Evolutionary conservation across 2,797 vertebrate genomes (phyloP).

Genomic region (Acanthurus leucopareius): DNA sequence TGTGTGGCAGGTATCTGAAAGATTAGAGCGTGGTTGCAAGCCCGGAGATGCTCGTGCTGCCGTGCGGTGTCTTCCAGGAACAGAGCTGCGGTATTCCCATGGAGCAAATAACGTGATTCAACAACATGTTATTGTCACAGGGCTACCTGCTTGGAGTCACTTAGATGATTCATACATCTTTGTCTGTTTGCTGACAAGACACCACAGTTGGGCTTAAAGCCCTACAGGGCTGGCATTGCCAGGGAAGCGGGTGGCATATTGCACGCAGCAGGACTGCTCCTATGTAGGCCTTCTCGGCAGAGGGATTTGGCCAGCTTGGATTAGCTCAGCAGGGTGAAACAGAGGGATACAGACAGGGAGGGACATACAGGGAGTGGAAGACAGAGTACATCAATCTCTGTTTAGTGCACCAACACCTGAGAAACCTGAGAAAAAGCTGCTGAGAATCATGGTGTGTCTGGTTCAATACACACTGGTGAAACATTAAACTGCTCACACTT

Average conservation of each 20-base stretch:
- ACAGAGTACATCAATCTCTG: constrained; percentile 64
- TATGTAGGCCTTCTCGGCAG: constrained; percentile 61
- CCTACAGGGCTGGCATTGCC: constrained; percentile 71
- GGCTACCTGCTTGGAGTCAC: constrained; percentile 68
- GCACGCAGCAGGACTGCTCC: constrained; percentile 79
- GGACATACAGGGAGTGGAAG: constrained; percentile 50
- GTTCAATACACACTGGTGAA: constrained; percentile 32
- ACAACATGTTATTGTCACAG: constrained; percentile 64
- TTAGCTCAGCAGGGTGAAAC: constrained; percentile 75
- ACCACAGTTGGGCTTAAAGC: constrained; percentile 49
- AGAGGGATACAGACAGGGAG: constrained; percentile 48
- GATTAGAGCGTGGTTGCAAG: constrained; percentile 18
- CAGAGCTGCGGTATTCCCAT: constrained; percentile 36
- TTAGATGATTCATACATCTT: constrained; percentile 77
- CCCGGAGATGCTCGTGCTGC: constrained; percentile 6
- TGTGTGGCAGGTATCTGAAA: constrained; percentile 31
- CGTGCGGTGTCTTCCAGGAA: constrained; percentile 16
- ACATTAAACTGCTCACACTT: constrained; percentile 3
- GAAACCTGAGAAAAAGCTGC: constrained; percentile 56
- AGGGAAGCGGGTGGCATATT: constrained; percentile 82
- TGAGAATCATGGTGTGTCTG: constrained; percentile 29
- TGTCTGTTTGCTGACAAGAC: constrained; percentile 77
- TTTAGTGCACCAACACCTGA: constrained; percentile 43
- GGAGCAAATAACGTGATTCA: constrained; percentile 63
- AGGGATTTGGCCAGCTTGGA: constrained; percentile 79